Evolutionary conservation across 2,113 vertebrate species (phyloP), one percentile per base, ranked within the genome.

Genomic region (Neodontobutis hainanensis): DNA sequence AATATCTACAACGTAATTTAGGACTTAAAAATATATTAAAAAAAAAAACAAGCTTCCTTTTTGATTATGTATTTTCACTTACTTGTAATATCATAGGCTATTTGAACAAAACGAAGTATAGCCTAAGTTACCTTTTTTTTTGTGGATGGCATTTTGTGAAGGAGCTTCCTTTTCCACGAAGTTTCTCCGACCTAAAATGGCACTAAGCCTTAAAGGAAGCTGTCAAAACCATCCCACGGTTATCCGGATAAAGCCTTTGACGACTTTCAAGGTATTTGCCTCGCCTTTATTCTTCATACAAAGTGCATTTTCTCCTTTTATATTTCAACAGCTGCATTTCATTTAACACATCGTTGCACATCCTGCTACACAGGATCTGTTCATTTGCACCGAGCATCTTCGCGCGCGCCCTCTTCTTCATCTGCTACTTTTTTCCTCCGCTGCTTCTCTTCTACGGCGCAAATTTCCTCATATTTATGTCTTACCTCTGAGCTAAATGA

Each of bases 311-410:
- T 43, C 71, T 16, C 42, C 69, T 87, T 88, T 85, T 84, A 74
- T 83, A 79, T 90, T 91, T 89, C 85, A 87, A 87, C 91, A 91
- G 92, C 92, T 93, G 93, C 86, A 86, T 93, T 93, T 92, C 87
- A 93, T 94, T 93, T 93, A 92, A 91, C 91, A 92, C 92, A 90
- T 89, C 91, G 84, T 85, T 92, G 92, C 92, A 94, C 92, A 93
- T 93, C 92, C 92, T 93, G 92, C 85, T 91, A 79, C 78, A 78
- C 89, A 91, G 89, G 87, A 91, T 92, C 88, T 88, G 92, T 87
- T 93, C 51, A 85, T 91, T 92, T 79, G 47, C 74, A 70, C 66
- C 70, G 59, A 58, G 73, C 82, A 69, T 80, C 87, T 59, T 65
- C 78, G 12, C 1, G 57, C 79, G 65, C 66, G 38, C 72, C 71